Conservation (phyloP, 2,888 invertebrate species). For the Palloptera scutellata region DNA sequence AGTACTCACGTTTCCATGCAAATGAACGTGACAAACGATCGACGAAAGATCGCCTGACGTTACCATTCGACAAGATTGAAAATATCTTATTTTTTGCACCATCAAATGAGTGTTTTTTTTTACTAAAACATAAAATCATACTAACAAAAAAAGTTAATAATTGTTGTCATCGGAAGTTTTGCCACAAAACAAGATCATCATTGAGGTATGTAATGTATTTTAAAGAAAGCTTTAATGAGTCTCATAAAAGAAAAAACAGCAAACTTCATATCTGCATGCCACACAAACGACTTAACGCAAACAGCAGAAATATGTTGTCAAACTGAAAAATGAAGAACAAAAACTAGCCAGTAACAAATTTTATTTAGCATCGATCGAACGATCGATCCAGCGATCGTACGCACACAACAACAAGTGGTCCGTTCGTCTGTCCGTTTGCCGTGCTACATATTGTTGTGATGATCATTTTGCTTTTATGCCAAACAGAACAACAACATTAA, state of each 20-base stretch:
- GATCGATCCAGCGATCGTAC: constrained; percentile 7
- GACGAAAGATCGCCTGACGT: not conserved
- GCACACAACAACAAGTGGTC: too few species aligned
- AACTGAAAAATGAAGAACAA: not conserved
- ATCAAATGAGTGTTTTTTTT: not conserved
- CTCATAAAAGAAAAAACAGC: not conserved
- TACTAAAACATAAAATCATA: not conserved
- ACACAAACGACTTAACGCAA: not conserved
- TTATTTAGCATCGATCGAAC: constrained; percentile 6
- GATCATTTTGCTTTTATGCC: too few species aligned
- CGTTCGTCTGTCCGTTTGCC: too few species aligned
- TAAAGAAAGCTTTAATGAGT: not conserved
- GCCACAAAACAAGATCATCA: constrained; percentile 24
- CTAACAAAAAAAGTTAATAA: constrained; percentile 10
- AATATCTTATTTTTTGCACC: not conserved
- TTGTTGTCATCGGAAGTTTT: constrained; percentile 33
- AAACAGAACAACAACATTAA: not conserved
- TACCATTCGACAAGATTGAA: not conserved
- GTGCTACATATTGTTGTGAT: too few species aligned
- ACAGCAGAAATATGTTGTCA: not conserved
- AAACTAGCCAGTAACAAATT: not conserved
- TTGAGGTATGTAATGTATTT: not conserved
- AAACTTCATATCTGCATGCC: constrained; percentile 1
- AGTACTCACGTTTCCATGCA: too few species aligned
- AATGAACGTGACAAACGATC: not conserved